phyloP scores from a whole-genome alignment of 2,888 invertebrate genomes.

The Cordilura impudica region DNA sequence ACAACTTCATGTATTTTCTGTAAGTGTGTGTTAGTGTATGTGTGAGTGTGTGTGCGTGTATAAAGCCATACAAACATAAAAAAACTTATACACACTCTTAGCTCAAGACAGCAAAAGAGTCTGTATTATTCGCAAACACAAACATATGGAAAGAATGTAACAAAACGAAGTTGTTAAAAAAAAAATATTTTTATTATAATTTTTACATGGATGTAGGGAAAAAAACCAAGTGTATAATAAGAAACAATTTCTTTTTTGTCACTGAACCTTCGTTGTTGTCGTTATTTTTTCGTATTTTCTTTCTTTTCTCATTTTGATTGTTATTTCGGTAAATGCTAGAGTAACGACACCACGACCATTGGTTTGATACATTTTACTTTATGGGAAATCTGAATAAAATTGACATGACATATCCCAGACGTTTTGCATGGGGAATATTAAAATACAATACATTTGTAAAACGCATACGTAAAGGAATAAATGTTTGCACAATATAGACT shows the following conservation, averaged over 20 bases:
- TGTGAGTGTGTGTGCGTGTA: background rate
- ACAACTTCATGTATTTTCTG: slow-evolving; percentile 37
- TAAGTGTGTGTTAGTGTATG: slow-evolving; percentile 3
- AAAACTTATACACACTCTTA: background rate
- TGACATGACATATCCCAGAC: slow-evolving; percentile 67
- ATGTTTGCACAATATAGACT: background rate
- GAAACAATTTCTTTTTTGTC: slow-evolving; percentile 23
- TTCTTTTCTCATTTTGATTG: slow-evolving; percentile 35
- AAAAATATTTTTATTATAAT: slow-evolving; percentile 54
- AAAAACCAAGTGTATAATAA: slow-evolving; percentile 11
- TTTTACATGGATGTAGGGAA: slow-evolving; percentile 11
- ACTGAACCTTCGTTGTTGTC: slow-evolving; percentile 24
- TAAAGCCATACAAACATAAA: background rate
- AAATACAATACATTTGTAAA: slow-evolving; percentile 42
- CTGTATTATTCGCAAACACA: slow-evolving; percentile 1
- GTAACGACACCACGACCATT: slow-evolving; percentile 58
- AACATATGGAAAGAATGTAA: slow-evolving; percentile 41
- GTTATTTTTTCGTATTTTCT: slow-evolving; percentile 8
- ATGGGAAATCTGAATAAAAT: slow-evolving; percentile 67
- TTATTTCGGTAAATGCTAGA: slow-evolving; percentile 51
- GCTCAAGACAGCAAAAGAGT: slow-evolving; percentile 1
- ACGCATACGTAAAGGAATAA: slow-evolving; percentile 29
- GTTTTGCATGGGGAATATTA: slow-evolving; percentile 66
- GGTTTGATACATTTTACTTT: slow-evolving; percentile 50
- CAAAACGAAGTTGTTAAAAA: slow-evolving; percentile 38